Base-by-base conservation (phyloP, 64 coral and sea anemone genomes). In the Pachyseris speciosa region DNA sequence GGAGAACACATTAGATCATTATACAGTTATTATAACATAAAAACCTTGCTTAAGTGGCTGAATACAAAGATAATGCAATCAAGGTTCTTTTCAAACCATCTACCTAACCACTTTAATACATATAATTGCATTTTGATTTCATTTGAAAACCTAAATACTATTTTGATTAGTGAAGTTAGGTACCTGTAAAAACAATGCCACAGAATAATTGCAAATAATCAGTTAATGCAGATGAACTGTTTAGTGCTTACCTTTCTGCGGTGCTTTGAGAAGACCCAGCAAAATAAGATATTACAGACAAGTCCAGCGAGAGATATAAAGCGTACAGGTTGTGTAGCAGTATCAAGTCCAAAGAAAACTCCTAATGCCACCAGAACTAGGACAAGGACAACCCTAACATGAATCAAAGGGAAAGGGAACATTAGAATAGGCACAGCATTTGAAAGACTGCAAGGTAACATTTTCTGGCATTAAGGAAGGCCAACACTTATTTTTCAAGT, bases 331-430 rank as follows among this genome's bases (percentile, higher is more conserved):
- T 98, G 84, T 77, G 89, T 92, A 20, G 84, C 84, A 49, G 88
- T 98, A 69, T 98, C 96, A 20, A 98, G 44, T 42, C 89, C 93
- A 34, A 98, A 90, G 52, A 93, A 98, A n/a, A 98, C 37, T 29
- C 75, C 87, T n/a, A 98, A 72, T 20, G 92, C 47, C 7, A 84
- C 72, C 33, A 98, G 7, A 30, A 98, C 16, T 20, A 92, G 3
- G 15, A 92, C n/a, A 59, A 92, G 36, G 9, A 68, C 40, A 26
- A 92, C 10, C 89, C 89, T 92, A 24, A 4, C 74, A 83, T 44
- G 20, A 52, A 83, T 43, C 22, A 38, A 43, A 88, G 12, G 22
- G 28, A 27, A 88, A 67, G 38, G 3, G 34, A 3, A 47, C 13
- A 7, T 0, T 74, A 39, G n/a, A 74, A 27, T 6, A 74, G 12